Conservation (phyloP, 2,113 vertebrate species). For the Empidonax traillii region DNA sequence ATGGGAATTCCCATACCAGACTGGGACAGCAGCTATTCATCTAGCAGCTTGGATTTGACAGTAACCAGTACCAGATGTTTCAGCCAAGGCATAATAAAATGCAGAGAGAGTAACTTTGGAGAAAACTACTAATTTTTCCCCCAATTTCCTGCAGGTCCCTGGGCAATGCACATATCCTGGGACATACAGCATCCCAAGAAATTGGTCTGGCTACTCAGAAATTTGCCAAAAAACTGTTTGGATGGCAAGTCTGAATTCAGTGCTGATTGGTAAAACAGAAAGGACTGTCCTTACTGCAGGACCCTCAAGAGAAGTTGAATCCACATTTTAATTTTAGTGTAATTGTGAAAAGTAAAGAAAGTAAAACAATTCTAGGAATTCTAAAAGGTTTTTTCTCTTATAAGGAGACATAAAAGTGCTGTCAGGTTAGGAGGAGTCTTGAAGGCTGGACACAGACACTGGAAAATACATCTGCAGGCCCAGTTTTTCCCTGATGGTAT, state of each 20-base stretch:
- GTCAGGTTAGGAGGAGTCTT: not conserved
- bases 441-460: not conserved
- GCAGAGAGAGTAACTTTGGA: not conserved
- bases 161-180: not conserved
- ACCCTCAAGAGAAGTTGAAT: not conserved
- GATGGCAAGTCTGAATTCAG: not conserved
- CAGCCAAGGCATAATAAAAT: not conserved
- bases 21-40: conserved; percentile 20
- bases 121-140: not conserved
- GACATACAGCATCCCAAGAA: not conserved
- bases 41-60: conserved; percentile 21
- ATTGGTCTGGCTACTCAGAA: not conserved
- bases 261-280: not conserved
- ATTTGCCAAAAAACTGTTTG: not conserved
- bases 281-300: not conserved
- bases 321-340: not conserved
- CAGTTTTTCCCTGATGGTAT: not conserved
- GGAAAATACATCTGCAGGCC: not conserved
- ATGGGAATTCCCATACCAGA: not conserved
- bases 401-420: not conserved
- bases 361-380: not conserved
- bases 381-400: not conserved
- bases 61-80: conserved; percentile 51
- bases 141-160: not conserved
- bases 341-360: not conserved